Evolutionary conservation across 2,113 vertebrate species (phyloP).

Genomic region (Erythrolamprus reginae): DNA sequence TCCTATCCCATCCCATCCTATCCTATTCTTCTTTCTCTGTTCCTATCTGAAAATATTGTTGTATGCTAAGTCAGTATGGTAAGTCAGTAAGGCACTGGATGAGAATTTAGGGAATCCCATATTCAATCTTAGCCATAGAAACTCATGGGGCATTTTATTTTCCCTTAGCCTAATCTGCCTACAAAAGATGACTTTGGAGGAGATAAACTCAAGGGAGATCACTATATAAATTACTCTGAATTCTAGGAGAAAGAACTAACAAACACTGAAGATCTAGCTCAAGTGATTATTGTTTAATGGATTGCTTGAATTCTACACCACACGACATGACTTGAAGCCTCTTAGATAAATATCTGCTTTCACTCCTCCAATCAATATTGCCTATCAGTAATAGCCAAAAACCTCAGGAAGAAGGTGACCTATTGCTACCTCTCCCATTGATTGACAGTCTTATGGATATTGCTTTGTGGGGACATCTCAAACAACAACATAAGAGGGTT

Average conservation of each 20-base stretch:
- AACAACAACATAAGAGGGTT: not conserved
- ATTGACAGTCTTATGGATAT: not conserved
- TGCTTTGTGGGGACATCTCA: not conserved
- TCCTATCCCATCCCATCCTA: no score
- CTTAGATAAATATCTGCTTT: not conserved
- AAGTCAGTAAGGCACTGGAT: not conserved
- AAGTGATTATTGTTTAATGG: no score
- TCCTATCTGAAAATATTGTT: not conserved
- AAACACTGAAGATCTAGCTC: not conserved
- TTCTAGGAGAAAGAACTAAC: not conserved
- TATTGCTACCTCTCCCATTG: not conserved
- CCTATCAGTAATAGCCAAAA: not conserved
- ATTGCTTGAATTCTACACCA: not conserved
- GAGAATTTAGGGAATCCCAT: not conserved
- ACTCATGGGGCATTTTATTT: not conserved
- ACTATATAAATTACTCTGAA: not conserved
- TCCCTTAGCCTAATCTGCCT: not conserved
- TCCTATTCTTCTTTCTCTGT: not conserved
- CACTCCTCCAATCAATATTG: not conserved
- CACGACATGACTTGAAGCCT: no score
- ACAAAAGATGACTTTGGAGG: not conserved
- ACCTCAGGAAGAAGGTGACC: not conserved
- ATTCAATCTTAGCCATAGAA: not conserved
- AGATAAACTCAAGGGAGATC: not conserved
- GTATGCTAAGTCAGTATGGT: not conserved